Percentiles rank a stretch among this genome's conserved stretches.
Evolutionary conservation across 2,797 vertebrate genomes (phyloP).

Genomic region (Poecile montanus): DNA sequence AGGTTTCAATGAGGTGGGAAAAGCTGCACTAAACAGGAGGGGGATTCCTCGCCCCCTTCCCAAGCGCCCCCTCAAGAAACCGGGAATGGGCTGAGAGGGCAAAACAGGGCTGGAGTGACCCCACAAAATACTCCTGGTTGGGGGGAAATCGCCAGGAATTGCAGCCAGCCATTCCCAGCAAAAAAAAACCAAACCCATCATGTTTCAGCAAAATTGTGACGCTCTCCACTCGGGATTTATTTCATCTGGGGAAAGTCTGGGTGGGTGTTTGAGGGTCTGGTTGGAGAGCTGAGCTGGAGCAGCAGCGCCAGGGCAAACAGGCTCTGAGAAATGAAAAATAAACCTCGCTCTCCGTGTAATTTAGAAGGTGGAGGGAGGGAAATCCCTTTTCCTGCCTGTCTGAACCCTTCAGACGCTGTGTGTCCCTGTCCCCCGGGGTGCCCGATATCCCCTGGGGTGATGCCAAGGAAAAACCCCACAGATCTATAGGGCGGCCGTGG

Average conservation of each 20-base stretch:
- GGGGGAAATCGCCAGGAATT: neutral
- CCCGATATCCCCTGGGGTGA: fast-evolving
- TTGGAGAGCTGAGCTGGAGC: fast-evolving
- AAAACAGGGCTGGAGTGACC: neutral
- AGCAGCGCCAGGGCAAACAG: neutral
- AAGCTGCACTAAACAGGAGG: neutral
- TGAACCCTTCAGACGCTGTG: fast-evolving
- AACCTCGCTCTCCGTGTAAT: neutral
- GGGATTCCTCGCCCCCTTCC: fast-evolving
- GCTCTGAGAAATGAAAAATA: neutral
- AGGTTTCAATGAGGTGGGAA: fast-evolving
- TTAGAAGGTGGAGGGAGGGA: neutral
- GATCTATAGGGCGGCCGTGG: fast-evolving
- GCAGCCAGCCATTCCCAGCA: neutral
- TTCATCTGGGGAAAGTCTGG: neutral
- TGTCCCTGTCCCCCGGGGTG: fast-evolving
- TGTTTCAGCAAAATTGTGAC: neutral
- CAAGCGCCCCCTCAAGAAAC: fast-evolving
- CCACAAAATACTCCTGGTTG: neutral
- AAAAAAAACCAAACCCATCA: neutral
- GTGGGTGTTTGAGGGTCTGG: too few species aligned
- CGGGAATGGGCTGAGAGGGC: fast-evolving
- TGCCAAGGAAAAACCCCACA: neutral
- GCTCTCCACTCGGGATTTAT: neutral
- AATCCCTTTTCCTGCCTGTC: neutral